These are phyloP conservation scores for Theodoxus fluviatilis DNA, from an alignment of 2,888 invertebrate species.

Conservation along the genomic window DNA sequence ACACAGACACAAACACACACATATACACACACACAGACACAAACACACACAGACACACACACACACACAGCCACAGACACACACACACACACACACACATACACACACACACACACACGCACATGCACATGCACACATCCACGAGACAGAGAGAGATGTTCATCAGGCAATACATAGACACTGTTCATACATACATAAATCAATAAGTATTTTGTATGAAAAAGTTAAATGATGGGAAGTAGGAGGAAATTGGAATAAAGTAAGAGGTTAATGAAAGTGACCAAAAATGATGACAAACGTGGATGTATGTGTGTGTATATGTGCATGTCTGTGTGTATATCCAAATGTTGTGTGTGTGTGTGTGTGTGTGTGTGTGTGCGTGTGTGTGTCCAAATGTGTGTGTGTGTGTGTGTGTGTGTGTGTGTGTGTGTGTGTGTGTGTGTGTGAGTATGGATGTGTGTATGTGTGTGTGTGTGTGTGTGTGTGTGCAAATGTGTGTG, in stretches of 20 bases:
- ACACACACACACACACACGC: slow-evolving; percentile 9
- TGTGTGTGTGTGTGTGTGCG: not conserved
- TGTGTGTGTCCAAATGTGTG: not conserved
- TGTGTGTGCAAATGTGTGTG: not conserved
- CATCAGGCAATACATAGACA: slow-evolving; percentile 71
- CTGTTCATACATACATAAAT: too few species aligned
- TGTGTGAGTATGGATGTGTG: not conserved
- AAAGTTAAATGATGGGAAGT: too few species aligned
- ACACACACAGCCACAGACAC: too few species aligned
- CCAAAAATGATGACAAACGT: not conserved
- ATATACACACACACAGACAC: too few species aligned
- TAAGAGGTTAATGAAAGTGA: too few species aligned
- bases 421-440: slow-evolving; percentile 1
- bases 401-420: not conserved
- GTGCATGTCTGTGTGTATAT: slow-evolving; percentile 1
- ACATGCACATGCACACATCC: not conserved
- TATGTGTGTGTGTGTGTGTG: slow-evolving; percentile 15
- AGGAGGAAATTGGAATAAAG: too few species aligned
- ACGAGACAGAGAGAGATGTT: not conserved
- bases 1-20: too few species aligned
- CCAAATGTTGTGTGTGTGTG: not conserved
- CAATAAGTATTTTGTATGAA: too few species aligned
- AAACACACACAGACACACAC: too few species aligned
- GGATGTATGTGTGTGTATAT: not conserved
- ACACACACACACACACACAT: slow-evolving; percentile 4